Base-by-base conservation (phyloP, 2,113 vertebrate species). In the Girardinichthys multiradiatus region DNA sequence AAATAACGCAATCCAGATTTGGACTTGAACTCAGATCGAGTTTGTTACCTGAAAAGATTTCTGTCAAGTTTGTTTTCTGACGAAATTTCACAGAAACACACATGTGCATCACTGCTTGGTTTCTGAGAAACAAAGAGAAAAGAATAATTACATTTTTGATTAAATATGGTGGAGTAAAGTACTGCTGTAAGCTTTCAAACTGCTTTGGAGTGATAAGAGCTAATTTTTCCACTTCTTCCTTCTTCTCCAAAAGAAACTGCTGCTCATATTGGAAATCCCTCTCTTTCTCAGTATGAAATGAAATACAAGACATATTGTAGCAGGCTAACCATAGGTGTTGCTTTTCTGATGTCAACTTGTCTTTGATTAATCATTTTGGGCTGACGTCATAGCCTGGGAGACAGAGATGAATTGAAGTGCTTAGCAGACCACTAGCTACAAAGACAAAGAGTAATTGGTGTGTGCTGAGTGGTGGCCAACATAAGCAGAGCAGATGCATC, bases 341-440 rank as follows among this genome's bases (percentile, higher is more conserved):
- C 80, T 84, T 85, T 87, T 83, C 54, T 71, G 65, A 68, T 81
- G 70, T 42, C 87, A 77, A 79, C 85, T 85, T 77, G 66, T 68
- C 78, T 86, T 86, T 92, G 85, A 92, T 91, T 85, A 87, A 91
- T 89, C 86, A 82, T 90, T 84, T 82, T 0, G 74, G 69, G 80
- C 71, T 89, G 89, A 92, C 89, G 90, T 91, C 88, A 86, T 64
- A 76, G 86, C 80, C 91, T 80, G 75, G 54, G 82, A 93, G 94
- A 95, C 95, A 95, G 95, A 95, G 95, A 93, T 86, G 69, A 86
- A 94, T 93, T 92, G 92, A 91, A 89, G 92, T 93, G 90, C 91
- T 95, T 90, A 90, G 92, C 93, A 86, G 92, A 93, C 87, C 92
- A 81, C 84, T 87, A 79, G 92, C 93, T 89, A 83, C 86, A 85